Evolutionary conservation across 2,113 vertebrate species (phyloP).

Genomic region (Carassius auratus): DNA sequence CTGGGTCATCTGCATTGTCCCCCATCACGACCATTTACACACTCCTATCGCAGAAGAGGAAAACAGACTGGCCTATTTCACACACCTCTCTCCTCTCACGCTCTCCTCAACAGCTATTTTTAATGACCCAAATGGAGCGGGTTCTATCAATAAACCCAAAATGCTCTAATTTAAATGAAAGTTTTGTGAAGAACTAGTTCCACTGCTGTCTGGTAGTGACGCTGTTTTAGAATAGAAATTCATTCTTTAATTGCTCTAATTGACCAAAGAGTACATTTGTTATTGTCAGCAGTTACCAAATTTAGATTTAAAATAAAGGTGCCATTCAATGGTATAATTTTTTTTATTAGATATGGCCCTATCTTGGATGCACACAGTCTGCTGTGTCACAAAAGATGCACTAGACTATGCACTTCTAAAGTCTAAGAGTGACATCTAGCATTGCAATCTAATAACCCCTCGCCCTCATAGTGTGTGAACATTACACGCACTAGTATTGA

Average conservation of each 20-base stretch:
- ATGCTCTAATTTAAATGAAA: slow-evolving; percentile 30
- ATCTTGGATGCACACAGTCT: neutral
- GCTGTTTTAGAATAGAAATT: neutral
- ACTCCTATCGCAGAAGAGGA: slow-evolving; percentile 4
- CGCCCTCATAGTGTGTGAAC: neutral
- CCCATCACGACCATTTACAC: slow-evolving; percentile 41
- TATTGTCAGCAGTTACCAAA: neutral
- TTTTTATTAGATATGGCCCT: neutral
- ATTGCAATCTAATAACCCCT: neutral
- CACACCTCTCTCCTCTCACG: slow-evolving; percentile 34
- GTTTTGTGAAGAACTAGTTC: slow-evolving; percentile 18
- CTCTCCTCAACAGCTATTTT: slow-evolving; percentile 67
- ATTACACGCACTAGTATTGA: neutral
- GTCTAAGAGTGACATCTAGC: neutral
- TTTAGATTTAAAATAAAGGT: neutral
- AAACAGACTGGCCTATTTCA: slow-evolving; percentile 57
- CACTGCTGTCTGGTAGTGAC: neutral
- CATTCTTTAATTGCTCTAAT: neutral
- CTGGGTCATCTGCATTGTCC: slow-evolving; percentile 35
- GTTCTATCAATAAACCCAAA: slow-evolving; percentile 46
- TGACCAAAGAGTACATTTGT: neutral
- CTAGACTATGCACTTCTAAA: neutral
- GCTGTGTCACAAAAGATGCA: too few species aligned
- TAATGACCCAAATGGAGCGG: slow-evolving; percentile 64
- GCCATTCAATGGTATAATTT: neutral